Percentiles rank a stretch among this genome's conserved stretches.
phyloP scores from a whole-genome alignment of 2,797 vertebrate genomes.

The Denticeps clupeoides region DNA sequence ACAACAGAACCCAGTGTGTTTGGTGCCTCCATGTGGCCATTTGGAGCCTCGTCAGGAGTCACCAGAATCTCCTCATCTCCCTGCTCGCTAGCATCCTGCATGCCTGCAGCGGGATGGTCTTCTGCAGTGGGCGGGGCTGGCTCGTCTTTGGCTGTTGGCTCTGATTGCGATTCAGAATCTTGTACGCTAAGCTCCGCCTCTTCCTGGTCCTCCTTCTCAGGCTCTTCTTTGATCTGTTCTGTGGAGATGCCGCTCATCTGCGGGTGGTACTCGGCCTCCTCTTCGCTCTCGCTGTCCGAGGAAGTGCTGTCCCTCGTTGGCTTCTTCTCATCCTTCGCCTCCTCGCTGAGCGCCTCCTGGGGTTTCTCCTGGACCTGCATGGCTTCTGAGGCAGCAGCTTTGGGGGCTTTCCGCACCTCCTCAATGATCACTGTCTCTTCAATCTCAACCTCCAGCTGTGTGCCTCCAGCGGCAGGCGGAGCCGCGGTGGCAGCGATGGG shows the following conservation, averaged over 20 bases:
- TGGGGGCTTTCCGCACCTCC: slow-evolving; percentile 66
- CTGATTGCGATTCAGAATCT: neutral
- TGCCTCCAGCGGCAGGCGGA: slow-evolving; percentile 29
- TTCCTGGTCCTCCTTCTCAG: slow-evolving; percentile 57
- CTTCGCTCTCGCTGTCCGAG: slow-evolving; percentile 84
- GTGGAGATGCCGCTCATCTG: slow-evolving; percentile 56
- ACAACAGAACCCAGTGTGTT: slow-evolving; percentile 33
- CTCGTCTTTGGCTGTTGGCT: slow-evolving; percentile 1
- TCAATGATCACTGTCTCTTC: slow-evolving; percentile 79
- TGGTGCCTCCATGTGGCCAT: slow-evolving; percentile 44
- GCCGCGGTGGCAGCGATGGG: slow-evolving; percentile 10
- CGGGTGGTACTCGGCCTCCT: slow-evolving; percentile 83
- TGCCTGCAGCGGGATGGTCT: slow-evolving; percentile 14
- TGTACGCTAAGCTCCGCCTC: slow-evolving; percentile 30
- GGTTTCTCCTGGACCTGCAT: slow-evolving; percentile 19
- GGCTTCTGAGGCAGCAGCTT: slow-evolving; percentile 19
- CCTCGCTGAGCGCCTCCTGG: neutral
- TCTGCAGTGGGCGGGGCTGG: neutral
- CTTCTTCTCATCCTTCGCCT: slow-evolving; percentile 16
- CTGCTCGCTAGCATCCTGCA: slow-evolving; percentile 33
- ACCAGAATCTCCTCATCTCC: slow-evolving; percentile 39
- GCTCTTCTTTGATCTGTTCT: slow-evolving; percentile 71
- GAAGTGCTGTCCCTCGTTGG: slow-evolving; percentile 38
- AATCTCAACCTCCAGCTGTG: slow-evolving; percentile 81
- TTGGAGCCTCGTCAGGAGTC: slow-evolving; percentile 42